A percentile compares a stretch with the other conserved stretches of the same genome.
Evolutionary conservation across 2,113 vertebrate species (phyloP).

Genomic region (Dromiciops gliroides): DNA sequence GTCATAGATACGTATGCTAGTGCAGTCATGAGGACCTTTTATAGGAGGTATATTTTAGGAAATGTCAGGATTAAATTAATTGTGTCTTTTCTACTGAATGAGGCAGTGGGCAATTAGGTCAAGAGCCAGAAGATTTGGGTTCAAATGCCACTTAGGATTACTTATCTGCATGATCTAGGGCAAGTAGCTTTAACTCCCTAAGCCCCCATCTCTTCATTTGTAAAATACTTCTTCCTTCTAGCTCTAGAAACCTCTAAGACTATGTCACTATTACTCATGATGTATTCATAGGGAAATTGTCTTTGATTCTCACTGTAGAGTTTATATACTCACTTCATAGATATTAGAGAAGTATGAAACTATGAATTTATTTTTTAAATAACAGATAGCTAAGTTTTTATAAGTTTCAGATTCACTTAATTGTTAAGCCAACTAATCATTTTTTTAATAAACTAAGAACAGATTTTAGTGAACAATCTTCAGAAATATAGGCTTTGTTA

Average conservation of each 20-base stretch:
- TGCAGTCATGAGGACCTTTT: background rate
- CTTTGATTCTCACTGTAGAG: background rate
- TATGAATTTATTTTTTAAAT: background rate
- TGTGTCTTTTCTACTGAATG: background rate
- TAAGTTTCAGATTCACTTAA: background rate
- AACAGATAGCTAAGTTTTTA: background rate
- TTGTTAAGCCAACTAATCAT: background rate
- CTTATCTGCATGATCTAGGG: background rate
- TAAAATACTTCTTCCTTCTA: background rate
- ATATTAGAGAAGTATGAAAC: background rate
- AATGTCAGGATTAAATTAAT: background rate
- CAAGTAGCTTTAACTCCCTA: background rate
- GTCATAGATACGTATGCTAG: background rate
- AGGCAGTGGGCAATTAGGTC: background rate
- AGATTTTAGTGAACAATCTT: background rate
- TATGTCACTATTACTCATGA: background rate
- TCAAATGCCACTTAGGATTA: background rate
- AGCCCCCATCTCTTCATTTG: background rate
- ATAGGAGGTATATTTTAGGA: background rate
- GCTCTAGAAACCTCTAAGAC: too few species aligned
- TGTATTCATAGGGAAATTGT: background rate
- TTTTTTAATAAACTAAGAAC: background rate
- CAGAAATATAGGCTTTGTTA: background rate
- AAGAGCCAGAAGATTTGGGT: background rate
- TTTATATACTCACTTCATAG: background rate